Evolutionary conservation across 2,888 invertebrate genomes (phyloP).

Genomic region (Tachystola acroxantha): DNA sequence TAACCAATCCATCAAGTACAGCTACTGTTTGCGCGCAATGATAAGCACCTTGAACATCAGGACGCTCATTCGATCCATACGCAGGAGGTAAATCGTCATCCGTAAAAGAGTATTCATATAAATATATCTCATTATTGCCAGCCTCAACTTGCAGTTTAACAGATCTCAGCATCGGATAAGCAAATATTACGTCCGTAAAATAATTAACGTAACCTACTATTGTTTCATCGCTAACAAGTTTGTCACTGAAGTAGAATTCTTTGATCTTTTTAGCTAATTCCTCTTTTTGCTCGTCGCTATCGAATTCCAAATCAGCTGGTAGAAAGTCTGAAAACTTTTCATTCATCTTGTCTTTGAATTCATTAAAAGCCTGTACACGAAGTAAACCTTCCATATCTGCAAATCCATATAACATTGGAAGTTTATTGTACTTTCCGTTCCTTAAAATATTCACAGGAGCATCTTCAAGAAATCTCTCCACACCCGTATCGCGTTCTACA

Average conservation of each 20-base stretch:
- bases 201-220: constrained; percentile 31
- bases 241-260: constrained; percentile 32
- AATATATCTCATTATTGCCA: constrained; percentile 29
- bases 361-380: constrained; percentile 25
- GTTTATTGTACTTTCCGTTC: constrained; percentile 25
- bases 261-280: constrained; percentile 28
- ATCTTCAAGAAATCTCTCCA: constrained; percentile 30
- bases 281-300: constrained; percentile 25
- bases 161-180: constrained; percentile 22
- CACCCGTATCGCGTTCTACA: constrained; percentile 21
- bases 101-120: constrained; percentile 34
- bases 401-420: constrained; percentile 42
- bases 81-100: constrained; percentile 16
- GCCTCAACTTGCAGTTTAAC: constrained; percentile 24
- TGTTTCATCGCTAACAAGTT: constrained; percentile 20
- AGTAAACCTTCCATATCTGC: constrained; percentile 42
- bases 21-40: constrained; percentile 31
- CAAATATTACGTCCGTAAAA: constrained; percentile 31
- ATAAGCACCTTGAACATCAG: constrained; percentile 25
- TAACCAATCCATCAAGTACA: constrained; percentile 17
- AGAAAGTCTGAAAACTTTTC: constrained; percentile 44
- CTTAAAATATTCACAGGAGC: constrained; percentile 35
- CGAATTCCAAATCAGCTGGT: constrained; percentile 39
- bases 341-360: constrained; percentile 33
- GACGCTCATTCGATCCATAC: no score